Conservation (phyloP, 2,797 vertebrate genomes). For the Danio tinwini region DNA sequence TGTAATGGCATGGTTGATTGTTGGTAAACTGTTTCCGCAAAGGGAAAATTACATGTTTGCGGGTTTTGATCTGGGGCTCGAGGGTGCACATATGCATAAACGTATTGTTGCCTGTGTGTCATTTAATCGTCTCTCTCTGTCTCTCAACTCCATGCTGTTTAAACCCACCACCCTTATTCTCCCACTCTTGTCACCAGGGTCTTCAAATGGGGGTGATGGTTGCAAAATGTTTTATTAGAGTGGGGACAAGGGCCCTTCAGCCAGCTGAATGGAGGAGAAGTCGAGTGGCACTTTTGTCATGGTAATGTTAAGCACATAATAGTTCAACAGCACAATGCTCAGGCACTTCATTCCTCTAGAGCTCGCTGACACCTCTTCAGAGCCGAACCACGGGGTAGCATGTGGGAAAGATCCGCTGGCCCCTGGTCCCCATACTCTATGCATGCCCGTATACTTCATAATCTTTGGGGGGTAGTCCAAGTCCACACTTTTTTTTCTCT, state of each 20-base stretch:
- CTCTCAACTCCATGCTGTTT: constrained; percentile 31
- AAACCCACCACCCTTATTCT: constrained; percentile 72
- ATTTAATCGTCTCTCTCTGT: constrained; percentile 28
- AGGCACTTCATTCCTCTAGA: constrained; percentile 93
- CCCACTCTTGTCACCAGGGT: constrained; percentile 83
- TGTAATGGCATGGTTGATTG: neutral
- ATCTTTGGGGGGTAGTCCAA: constrained; percentile 41
- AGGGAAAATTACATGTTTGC: neutral
- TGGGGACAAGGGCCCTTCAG: constrained; percentile 91
- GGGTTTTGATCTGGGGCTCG: constrained; percentile 1
- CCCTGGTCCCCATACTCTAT: constrained; percentile 75
- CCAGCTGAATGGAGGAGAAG: constrained; percentile 97
- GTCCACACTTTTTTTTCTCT: constrained; percentile 3
- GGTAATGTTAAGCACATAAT: constrained; percentile 99
- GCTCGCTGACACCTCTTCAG: constrained; percentile 93
- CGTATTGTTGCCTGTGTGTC: constrained; percentile 7
- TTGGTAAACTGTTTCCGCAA: neutral
- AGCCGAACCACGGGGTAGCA: constrained; percentile 95
- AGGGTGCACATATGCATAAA: constrained; percentile 45
- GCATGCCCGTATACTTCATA: constrained; percentile 58
- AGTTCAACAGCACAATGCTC: constrained; percentile 93
- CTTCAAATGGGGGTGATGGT: constrained; percentile 94
- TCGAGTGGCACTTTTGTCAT: constrained; percentile 99
- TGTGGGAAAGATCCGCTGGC: constrained; percentile 97
- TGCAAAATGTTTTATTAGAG: constrained; percentile 97